phyloP scores from a whole-genome alignment of 1,140 invertebrate species.

The Schlechtendalia chinensis region DNA sequence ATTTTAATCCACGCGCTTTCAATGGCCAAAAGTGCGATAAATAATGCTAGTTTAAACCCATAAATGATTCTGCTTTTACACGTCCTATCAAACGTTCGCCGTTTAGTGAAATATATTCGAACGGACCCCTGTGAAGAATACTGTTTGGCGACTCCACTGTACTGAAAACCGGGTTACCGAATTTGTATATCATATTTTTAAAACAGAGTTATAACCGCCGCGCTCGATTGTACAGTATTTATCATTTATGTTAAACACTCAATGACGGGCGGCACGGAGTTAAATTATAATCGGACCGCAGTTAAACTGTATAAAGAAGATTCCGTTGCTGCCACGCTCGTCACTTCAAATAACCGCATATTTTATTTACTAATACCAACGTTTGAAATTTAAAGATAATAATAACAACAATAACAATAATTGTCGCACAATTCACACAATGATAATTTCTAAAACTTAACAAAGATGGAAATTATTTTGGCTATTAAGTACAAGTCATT shows the following conservation, averaged over 20 bases:
- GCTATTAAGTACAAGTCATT: background rate
- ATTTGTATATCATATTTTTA: background rate
- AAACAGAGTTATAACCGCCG: background rate
- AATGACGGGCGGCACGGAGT: too few relatives aligned
- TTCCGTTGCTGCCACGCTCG: background rate
- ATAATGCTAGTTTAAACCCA: constrained; percentile 25
- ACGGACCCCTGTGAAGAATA: background rate
- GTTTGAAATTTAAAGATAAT: too few relatives aligned
- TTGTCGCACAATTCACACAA: background rate
- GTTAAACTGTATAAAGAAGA: background rate
- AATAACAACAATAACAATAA: background rate
- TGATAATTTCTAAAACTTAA: background rate
- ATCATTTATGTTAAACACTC: background rate
- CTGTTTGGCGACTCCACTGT: background rate
- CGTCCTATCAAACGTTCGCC: constrained; percentile 14
- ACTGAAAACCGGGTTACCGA: background rate
- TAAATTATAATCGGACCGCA: background rate
- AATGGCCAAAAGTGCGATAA: constrained; percentile 10
- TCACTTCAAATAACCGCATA: background rate
- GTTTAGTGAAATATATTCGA: background rate
- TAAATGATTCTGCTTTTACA: constrained; percentile 16
- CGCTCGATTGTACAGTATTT: background rate
- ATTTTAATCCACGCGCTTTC: constrained; percentile 15
- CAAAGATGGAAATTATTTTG: background rate
- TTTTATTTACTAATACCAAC: too few relatives aligned